Base-by-base conservation (phyloP, 2,797 vertebrate genomes). In the Catharus ustulatus region DNA sequence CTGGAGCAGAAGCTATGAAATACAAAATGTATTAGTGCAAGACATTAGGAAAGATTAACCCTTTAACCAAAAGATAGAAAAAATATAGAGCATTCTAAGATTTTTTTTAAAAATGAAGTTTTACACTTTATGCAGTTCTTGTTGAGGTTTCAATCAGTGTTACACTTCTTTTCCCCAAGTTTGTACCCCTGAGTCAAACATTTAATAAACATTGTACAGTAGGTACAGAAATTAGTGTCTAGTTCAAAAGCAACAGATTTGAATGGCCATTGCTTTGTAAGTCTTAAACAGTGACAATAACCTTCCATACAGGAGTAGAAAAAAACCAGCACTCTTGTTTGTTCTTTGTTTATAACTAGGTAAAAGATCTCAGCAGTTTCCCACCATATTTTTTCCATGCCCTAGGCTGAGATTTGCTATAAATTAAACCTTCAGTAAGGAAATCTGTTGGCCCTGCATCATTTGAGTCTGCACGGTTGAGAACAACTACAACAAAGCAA, bases 101-200 rank as follows among this genome's bases (percentile, higher is more conserved):
- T n/a, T 19, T 38, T 68, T 9, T 22, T 13, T 8, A 62, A 64
- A 81, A 76, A 84, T 26, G 54, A 66, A 72, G 68, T 90, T 91
- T 58, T 67, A 79, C 89, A 90, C 54, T 76, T 94, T 86, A 91
- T 88, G 81, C 36, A 93, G 85, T 91, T 97, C 90, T 94, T 91
- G 48, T 64, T 94, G 84, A 91, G 63, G 87, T 96, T 97, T 97
- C 96, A 96, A 94, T 97, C 97, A 97, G 98, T 97, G 97, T 97
- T 85, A 93, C 7, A 96, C 97, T 92, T 84, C 87, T 90, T 57
- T 93, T 79, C 95, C 96, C 97, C 96, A 97, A 81, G 95, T 97
- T 96, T 97, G 97, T 79, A 97, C 97, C 97, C 98, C 97, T 98
- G 98, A 98, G 98, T 97, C 95, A 96, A 96, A 95, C 94, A 96